Base-by-base conservation (phyloP, 1,140 invertebrate genomes). In the Pachypeltis micranthus region DNA sequence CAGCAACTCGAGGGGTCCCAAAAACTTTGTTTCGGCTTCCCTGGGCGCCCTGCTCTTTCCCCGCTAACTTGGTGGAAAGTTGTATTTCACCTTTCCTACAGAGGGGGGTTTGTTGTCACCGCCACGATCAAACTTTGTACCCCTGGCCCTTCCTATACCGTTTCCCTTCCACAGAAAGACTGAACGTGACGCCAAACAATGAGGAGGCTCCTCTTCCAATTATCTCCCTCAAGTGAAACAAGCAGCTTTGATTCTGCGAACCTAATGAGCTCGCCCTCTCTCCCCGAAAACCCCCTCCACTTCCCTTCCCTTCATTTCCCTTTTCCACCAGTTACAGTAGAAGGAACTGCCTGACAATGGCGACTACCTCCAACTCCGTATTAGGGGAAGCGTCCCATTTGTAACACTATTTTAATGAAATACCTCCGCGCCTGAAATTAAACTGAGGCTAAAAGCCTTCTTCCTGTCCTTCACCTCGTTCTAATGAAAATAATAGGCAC, bases 61-160 rank as follows among this genome's bases (percentile, higher is more conserved):
- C 7, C 7, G 47, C 3, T 7, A 51, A 51, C 34, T 39, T 39
- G 34, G 47, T 21, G 47, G 47, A 51, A 51, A 51, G 47, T 51
- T 51, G 47, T 21, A 51, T 51, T 10, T 3, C 23, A 14, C 47
- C 47, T 14, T 10, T n/a, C n/a, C n/a, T n/a, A n/a, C n/a, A n/a
- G n/a, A n/a, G n/a, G n/a, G n/a, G n/a, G n/a, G n/a, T n/a, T n/a
- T 51, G 47, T 51, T 51, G 47, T 51, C 47, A 51, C 47, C 47
- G 47, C 47, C 47, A 51, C 47, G 47, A 51, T 51, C 10, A 51
- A 51, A 51, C 47, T 51, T 51, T 51, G n/a, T n/a, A n/a, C n/a
- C n/a, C n/a, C n/a, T n/a, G n/a, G n/a, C n/a, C n/a, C n/a, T n/a
- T n/a, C n/a, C n/a, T n/a, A n/a, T 51, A 51, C 47, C 47, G 12